phyloP scores from a whole-genome alignment of 2,797 vertebrate species.

The Sebastes nivosus region DNA sequence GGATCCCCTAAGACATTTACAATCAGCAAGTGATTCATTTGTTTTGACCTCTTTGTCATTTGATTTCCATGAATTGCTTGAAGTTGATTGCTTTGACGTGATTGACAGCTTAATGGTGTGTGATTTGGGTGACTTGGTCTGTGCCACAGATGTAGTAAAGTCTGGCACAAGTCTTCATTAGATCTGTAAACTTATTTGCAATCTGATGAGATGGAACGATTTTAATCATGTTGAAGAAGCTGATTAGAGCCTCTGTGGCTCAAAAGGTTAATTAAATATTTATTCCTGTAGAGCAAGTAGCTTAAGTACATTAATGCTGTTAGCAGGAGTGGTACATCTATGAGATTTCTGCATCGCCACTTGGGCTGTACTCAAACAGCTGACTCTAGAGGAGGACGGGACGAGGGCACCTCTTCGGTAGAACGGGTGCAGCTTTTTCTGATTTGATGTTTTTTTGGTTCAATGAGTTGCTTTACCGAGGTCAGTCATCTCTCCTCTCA shows the following conservation, averaged over 20 bases:
- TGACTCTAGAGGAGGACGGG: not conserved
- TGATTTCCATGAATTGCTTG: slow-evolving; percentile 9
- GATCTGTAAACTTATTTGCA: slow-evolving; percentile 46
- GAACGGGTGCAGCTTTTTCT: not conserved
- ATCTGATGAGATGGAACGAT: slow-evolving; percentile 42
- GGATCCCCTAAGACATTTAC: slow-evolving; percentile 17
- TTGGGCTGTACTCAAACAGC: not conserved
- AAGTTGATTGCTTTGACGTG: slow-evolving; percentile 55
- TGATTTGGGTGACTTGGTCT: slow-evolving; percentile 18
- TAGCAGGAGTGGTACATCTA: slow-evolving; percentile 1
- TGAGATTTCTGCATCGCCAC: not conserved
- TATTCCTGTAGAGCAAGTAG: slow-evolving; percentile 43
- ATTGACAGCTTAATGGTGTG: slow-evolving; percentile 48
- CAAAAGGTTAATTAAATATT: slow-evolving; percentile 66
- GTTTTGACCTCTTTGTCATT: slow-evolving; percentile 39
- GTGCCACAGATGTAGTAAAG: slow-evolving; percentile 13
- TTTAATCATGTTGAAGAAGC: slow-evolving; percentile 47
- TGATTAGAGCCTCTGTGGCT: slow-evolving; percentile 51
- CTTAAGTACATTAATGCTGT: slow-evolving; percentile 29
- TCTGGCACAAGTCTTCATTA: slow-evolving; percentile 40
- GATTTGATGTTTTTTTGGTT: not conserved
- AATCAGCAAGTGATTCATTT: slow-evolving; percentile 34
- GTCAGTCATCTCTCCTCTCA: not conserved
- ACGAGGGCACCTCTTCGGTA: not conserved
- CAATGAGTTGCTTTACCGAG: not conserved